phyloP scores from a whole-genome alignment of 2,113 vertebrate species.

The Uropsilus gracilis region DNA sequence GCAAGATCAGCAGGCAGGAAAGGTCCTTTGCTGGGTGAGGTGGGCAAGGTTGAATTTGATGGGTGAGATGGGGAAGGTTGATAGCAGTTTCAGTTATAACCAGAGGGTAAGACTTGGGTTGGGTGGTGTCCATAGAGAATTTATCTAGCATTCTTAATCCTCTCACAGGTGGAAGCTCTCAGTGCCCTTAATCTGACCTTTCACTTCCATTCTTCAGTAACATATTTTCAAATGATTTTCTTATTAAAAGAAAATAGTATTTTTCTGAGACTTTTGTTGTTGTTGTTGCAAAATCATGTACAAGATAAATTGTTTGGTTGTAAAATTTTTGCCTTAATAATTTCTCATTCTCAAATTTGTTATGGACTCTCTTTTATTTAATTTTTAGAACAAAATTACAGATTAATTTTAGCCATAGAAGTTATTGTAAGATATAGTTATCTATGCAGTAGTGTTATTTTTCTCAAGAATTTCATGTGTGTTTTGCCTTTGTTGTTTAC shows the following conservation, averaged over 20 bases:
- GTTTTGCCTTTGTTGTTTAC: neutral
- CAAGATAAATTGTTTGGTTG: neutral
- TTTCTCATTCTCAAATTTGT: neutral
- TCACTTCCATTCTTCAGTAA: neutral
- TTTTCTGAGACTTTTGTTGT: neutral
- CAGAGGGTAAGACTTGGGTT: no score
- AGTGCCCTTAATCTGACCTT: no score
- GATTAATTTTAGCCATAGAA: neutral
- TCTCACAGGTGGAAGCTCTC: no score
- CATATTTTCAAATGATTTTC: conserved; percentile 23
- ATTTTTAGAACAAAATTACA: neutral
- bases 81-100: no score
- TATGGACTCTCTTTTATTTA: neutral
- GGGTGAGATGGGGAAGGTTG: no score
- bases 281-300: neutral
- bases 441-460: neutral
- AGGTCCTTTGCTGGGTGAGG: no score
- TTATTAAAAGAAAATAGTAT: neutral
- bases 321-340: neutral
- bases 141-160: no score
- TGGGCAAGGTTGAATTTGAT: no score
- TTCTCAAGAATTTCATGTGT: neutral
- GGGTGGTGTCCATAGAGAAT: no score
- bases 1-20: no score
- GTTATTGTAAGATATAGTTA: neutral